These are phyloP conservation scores for Diarsia dahlii DNA, from an alignment of 2,888 invertebrate species.

Conservation along the genomic window DNA sequence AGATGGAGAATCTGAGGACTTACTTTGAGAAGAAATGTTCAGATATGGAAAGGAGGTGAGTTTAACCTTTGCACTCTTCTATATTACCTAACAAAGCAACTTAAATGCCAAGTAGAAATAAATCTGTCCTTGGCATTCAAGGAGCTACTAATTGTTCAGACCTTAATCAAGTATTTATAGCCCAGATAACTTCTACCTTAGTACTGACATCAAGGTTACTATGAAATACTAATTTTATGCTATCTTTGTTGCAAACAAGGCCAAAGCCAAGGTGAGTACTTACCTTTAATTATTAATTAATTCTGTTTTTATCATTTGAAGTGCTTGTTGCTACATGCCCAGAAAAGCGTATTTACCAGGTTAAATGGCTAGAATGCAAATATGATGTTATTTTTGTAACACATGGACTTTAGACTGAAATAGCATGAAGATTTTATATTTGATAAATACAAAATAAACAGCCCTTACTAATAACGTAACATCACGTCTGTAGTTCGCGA, in stretches of 20 bases:
- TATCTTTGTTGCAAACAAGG: constrained; percentile 76
- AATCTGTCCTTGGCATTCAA: constrained; percentile 27
- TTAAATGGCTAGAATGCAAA: not conserved
- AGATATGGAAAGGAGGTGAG: constrained; percentile 94
- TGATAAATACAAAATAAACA: not conserved
- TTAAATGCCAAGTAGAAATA: constrained; percentile 6
- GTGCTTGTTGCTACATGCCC: not conserved
- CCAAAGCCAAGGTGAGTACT: constrained; percentile 74
- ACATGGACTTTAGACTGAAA: not conserved
- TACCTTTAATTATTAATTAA: constrained; percentile 17
- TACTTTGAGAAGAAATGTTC: constrained; percentile 95
- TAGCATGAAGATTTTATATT: not conserved
- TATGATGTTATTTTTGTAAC: not conserved
- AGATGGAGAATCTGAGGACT: constrained; percentile 94
- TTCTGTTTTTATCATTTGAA: constrained; percentile 3
- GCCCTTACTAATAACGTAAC: too few species aligned
- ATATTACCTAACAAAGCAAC: not conserved
- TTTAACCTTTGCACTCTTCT: not conserved
- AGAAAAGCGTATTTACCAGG: not conserved
- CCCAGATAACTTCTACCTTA: constrained; percentile 30
- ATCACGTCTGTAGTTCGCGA: too few species aligned
- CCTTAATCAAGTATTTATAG: constrained; percentile 42
- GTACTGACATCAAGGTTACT: constrained; percentile 37
- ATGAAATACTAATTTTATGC: constrained; percentile 54
- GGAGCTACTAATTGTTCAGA: constrained; percentile 15